A percentile compares a stretch with the other conserved stretches of the same genome.
phyloP scores from a whole-genome alignment of 2,888 invertebrate genomes.

The Drepanosiphum platanoidis region DNA sequence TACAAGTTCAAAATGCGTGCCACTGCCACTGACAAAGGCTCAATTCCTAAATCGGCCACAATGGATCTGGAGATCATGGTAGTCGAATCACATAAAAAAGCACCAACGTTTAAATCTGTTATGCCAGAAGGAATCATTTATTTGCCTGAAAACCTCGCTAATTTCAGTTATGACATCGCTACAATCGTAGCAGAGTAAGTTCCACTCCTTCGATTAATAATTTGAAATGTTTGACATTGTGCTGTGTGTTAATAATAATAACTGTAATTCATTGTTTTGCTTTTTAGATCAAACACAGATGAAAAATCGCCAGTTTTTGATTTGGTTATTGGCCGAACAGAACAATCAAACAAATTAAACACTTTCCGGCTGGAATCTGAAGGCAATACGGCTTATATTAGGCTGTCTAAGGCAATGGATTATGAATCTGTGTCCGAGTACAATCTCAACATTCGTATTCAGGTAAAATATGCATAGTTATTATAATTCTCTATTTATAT shows the following conservation, averaged over 20 bases:
- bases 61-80: conserved; percentile 86
- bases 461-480: conserved; percentile 68
- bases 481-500: background rate
- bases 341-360: conserved; percentile 84
- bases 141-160: conserved; percentile 79
- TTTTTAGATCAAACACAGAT: conserved; percentile 76
- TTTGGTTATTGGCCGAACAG: conserved; percentile 82
- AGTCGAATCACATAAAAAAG: conserved; percentile 87
- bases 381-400: conserved; percentile 78
- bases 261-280: background rate
- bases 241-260: background rate
- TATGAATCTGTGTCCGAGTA: conserved; percentile 87
- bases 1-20: conserved; percentile 78
- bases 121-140: conserved; percentile 72
- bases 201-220: background rate
- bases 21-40: conserved; percentile 82
- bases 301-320: conserved; percentile 77
- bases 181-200: conserved; percentile 78
- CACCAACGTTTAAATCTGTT: conserved; percentile 77
- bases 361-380: conserved; percentile 75
- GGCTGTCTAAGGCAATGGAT: conserved; percentile 80
- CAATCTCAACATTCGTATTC: conserved; percentile 82
- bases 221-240: background rate
- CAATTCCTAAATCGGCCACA: conserved; percentile 73
- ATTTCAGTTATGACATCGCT: conserved; percentile 77